phyloP scores from a whole-genome alignment of 2,797 vertebrate genomes.

The Uromys caudimaculatus region DNA sequence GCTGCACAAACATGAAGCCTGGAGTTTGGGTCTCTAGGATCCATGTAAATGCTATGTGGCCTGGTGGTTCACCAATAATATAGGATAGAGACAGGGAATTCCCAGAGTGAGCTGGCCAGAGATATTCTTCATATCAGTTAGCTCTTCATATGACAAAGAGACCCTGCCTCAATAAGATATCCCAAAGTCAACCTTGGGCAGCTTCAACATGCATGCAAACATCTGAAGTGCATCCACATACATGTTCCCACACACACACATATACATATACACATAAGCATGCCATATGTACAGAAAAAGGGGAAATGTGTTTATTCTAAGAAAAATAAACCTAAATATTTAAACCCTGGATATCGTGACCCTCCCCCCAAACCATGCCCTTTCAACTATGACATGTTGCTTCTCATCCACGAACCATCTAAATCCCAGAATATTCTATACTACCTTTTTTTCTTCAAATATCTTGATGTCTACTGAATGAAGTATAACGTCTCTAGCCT shows the following conservation, averaged over 20 bases:
- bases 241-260: not conserved
- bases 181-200: not conserved
- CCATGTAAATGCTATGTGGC: not conserved
- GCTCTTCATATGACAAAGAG: not conserved
- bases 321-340: constrained; percentile 29
- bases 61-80: not conserved
- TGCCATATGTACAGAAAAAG: not conserved
- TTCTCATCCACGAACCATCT: constrained; percentile 4
- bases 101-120: not conserved
- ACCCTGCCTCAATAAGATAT: not conserved
- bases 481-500: not conserved
- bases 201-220: not conserved
- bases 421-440: not conserved
- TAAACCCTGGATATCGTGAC: constrained; percentile 49
- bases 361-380: not conserved
- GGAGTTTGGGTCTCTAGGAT: no score
- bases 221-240: not conserved
- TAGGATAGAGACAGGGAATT: not conserved
- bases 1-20: not conserved
- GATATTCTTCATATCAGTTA: not conserved
- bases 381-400: constrained; percentile 8
- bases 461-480: not conserved
- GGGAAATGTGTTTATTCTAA: constrained; percentile 32
- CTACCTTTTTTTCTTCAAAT: constrained; percentile 28
- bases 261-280: not conserved